Evolutionary conservation across 92 coral and sea anemone genomes (phyloP).

Genomic region (Pocillopora grandis): DNA sequence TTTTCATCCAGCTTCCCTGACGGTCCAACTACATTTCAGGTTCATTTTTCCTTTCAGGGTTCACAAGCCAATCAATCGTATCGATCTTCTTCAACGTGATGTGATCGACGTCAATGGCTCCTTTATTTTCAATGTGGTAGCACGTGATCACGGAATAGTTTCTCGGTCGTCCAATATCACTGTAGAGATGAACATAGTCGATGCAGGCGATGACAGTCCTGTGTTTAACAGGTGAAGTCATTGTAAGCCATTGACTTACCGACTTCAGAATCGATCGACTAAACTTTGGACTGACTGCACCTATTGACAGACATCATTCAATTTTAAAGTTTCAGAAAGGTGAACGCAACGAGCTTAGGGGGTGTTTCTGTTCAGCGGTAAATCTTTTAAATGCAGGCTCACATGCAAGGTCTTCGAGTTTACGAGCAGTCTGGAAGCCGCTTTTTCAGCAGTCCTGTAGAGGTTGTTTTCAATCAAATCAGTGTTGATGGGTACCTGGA

Average conservation of each 20-base stretch:
- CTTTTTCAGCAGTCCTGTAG: too few species aligned
- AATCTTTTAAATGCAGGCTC: too few species aligned
- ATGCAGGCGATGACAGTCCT: constrained; percentile 84
- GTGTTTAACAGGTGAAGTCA: constrained; percentile 64
- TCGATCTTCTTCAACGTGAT: constrained; percentile 60
- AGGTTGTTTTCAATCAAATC: too few species aligned
- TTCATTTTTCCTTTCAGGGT: constrained; percentile 50
- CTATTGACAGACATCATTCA: neutral
- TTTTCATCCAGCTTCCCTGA: neutral
- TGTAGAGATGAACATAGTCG: constrained; percentile 71
- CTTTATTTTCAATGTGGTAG: constrained; percentile 67
- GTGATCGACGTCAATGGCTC: constrained; percentile 76
- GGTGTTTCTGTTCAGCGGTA: too few species aligned
- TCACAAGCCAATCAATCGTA: constrained; percentile 69
- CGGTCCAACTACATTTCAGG: neutral
- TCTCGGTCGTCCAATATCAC: constrained; percentile 69
- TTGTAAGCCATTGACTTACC: neutral
- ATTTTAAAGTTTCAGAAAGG: too few species aligned
- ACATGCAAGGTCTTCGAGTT: too few species aligned
- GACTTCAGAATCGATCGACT: neutral
- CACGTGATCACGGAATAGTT: constrained; percentile 82
- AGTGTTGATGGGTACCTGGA: too few species aligned
- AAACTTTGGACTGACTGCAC: neutral
- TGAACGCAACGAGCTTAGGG: too few species aligned
- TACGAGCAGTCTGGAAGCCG: too few species aligned